Base-by-base conservation (phyloP, 2,888 invertebrate species). In the Caenorhabditis japonica region DNA sequence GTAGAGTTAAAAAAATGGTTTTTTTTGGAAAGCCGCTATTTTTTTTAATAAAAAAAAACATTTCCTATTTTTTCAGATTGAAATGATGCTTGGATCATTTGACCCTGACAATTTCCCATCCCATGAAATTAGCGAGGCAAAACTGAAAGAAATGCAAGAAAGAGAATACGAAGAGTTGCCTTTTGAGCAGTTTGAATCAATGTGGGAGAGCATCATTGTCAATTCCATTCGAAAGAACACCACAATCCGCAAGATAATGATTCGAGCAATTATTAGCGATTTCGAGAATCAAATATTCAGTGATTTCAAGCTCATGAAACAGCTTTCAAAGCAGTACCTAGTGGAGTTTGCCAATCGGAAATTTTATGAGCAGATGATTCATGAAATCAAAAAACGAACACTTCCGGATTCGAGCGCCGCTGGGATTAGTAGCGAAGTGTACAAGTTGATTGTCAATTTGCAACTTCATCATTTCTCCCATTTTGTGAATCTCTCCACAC, bases 401-500 rank as follows among this genome's bases (percentile, higher is more conserved):
- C 5, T 30, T 30, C 12, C 21, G 21, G 13, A 47, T 47, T 19
- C 51, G 0, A 1, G 25, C 17, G 12, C 39, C 4, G 41, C 36
- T n/a, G 51, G 51, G 13, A 41, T 51, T 2, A 27, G 30, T 2
- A 41, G 51, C 43, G 51, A 49, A 15, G 60, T 49, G 21, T 51
- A 38, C 43, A 60, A 51, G 10, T 3, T 60, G 23, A 51, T 60
- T 12, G 41, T 41, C 2, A 51, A 51, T 10, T 33, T 60, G 19
- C 60, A 60, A 34, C 21, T 41, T 2, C 49, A 60, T 19, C 4
- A 49, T 10, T 33, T 34, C 34, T 39, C 13, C 13, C 60, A 51
- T 17, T 60, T 60, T 34, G 60, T 60, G 1, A 60, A 60, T 34
- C 21, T 60, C 13, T 51, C 49, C 2, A 49, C 60, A 17, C 19